Evolutionary conservation across 2,888 invertebrate genomes (phyloP).

Genomic region (Vanessa cardui): DNA sequence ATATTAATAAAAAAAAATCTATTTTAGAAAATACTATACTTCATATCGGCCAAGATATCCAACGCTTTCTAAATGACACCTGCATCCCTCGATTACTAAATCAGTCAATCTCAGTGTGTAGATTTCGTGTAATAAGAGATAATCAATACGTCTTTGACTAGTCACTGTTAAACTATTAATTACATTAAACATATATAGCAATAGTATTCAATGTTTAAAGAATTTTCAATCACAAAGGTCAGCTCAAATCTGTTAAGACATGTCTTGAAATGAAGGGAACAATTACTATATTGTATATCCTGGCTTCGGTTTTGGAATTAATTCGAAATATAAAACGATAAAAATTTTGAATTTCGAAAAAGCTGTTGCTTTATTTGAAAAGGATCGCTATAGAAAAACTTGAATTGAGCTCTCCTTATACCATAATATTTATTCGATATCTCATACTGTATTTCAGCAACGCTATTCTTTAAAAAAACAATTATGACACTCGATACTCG

Average conservation of each 20-base stretch:
- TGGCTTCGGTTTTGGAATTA: too few species aligned
- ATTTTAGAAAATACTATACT: conserved; percentile 12
- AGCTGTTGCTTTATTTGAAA: too few species aligned
- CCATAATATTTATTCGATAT: conserved; percentile 15
- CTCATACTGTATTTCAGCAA: neutral
- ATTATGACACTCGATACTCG: too few species aligned
- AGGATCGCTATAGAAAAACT: neutral
- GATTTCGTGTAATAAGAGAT: conserved; percentile 20
- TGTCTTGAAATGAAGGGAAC: neutral
- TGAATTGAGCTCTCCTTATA: conserved; percentile 27
- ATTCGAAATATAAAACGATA: too few species aligned
- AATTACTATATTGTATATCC: neutral
- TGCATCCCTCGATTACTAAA: conserved; percentile 11
- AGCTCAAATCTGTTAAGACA: conserved; percentile 20
- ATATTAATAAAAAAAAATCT: conserved; percentile 19
- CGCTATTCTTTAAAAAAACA: too few species aligned
- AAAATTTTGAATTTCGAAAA: too few species aligned
- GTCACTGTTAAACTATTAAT: conserved; percentile 17
- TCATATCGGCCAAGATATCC: conserved; percentile 2
- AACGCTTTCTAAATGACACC: conserved; percentile 12
- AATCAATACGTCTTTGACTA: conserved; percentile 8
- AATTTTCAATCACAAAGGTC: conserved; percentile 15
- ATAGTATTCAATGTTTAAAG: conserved; percentile 15
- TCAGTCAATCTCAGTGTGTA: conserved; percentile 24
- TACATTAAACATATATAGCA: conserved; percentile 11